Evolutionary conservation across 2,888 invertebrate genomes (phyloP).

Genomic region (Volucella inflata): DNA sequence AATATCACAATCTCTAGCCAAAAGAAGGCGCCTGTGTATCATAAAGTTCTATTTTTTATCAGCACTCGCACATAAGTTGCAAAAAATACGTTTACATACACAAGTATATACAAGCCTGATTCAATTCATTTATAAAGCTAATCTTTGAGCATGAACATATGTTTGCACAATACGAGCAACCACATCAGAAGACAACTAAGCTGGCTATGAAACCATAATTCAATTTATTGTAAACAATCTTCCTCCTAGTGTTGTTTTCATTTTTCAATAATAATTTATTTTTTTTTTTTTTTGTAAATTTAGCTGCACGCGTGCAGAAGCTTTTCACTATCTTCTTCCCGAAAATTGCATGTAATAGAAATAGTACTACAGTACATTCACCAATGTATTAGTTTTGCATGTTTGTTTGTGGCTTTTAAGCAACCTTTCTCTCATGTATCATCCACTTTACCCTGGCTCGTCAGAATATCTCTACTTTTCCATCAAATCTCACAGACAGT

Average conservation of each 20-base stretch:
- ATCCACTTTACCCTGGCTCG: not conserved
- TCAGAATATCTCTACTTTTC: conserved; percentile 1
- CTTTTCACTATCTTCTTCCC: conserved; percentile 47
- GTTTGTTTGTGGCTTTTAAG: too few species aligned
- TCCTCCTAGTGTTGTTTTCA: conserved; percentile 50
- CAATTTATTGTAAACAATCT: conserved; percentile 56
- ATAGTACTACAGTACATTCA: too few species aligned
- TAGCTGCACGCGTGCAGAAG: conserved; percentile 67
- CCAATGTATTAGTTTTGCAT: conserved; percentile 7
- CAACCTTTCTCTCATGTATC: conserved; percentile 21
- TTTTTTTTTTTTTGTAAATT: conserved; percentile 30
- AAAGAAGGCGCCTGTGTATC: too few species aligned
- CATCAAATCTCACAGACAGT: conserved; percentile 54
- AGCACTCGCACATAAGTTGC: too few species aligned
- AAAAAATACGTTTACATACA: too few species aligned
- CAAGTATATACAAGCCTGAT: too few species aligned
- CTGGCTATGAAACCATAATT: conserved; percentile 27
- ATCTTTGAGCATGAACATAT: too few species aligned
- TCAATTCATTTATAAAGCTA: too few species aligned
- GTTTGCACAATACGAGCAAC: too few species aligned
- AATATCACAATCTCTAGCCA: too few species aligned
- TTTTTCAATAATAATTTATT: conserved; percentile 19
- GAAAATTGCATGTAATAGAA: conserved; percentile 16
- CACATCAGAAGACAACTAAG: too few species aligned
- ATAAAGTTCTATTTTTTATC: too few species aligned